Conservation (phyloP, 2,113 vertebrate species). For the Rana temporaria region DNA sequence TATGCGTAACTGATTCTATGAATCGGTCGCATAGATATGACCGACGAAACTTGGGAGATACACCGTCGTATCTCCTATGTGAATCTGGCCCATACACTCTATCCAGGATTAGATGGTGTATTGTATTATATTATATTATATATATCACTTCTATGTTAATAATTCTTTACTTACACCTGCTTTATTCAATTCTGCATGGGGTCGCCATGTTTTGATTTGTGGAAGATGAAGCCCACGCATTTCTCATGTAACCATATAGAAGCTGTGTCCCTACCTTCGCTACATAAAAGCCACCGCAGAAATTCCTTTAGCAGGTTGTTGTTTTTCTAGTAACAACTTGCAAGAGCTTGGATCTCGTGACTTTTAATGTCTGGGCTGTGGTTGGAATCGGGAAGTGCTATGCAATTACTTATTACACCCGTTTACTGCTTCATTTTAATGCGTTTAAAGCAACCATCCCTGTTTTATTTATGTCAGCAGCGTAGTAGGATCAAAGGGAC, state of each 20-base stretch:
- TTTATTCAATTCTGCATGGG: no score
- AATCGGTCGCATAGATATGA: no score
- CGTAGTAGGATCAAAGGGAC: no score
- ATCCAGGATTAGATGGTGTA: no score
- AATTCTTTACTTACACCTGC: no score
- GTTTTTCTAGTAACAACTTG: conserved; percentile 16
- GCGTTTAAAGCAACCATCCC: not conserved
- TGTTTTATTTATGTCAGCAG: not conserved
- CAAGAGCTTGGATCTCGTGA: conserved; percentile 3
- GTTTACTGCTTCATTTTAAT: not conserved
- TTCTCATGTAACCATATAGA: not conserved
- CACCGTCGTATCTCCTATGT: no score
- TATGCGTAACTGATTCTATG: no score
- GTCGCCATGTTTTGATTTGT: no score
- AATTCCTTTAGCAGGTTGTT: not conserved
- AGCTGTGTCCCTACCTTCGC: not conserved
- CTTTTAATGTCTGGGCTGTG: not conserved
- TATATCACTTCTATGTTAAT: no score
- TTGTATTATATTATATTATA: no score
- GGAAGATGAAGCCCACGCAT: not conserved
- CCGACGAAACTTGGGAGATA: no score
- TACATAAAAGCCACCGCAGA: conserved; percentile 27
- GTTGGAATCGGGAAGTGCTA: not conserved
- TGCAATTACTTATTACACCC: not conserved
- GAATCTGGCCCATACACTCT: no score